phyloP scores from a whole-genome alignment of 23 tunicate species.

The Trididemnum nubilum region DNA sequence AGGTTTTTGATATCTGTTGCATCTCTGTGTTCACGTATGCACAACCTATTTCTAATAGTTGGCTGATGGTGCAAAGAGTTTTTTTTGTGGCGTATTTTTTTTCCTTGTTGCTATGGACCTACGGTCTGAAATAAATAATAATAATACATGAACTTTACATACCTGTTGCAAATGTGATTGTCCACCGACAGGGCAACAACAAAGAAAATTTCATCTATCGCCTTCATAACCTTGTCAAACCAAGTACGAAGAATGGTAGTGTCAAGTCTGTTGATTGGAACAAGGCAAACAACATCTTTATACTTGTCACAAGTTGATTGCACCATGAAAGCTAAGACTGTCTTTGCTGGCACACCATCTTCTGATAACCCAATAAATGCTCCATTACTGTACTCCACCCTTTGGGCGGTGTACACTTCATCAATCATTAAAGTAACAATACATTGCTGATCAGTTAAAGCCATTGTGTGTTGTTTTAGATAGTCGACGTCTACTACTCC shows the following conservation, averaged over 20 bases:
- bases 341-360: background rate
- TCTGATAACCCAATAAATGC: background rate
- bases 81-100: too few relatives aligned
- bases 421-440: background rate
- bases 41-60: background rate
- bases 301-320: background rate
- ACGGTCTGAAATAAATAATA: too few relatives aligned
- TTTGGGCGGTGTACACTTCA: background rate
- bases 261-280: background rate
- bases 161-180: background rate
- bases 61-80: too few relatives aligned
- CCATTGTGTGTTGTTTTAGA: background rate
- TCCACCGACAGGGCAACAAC: background rate
- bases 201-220: background rate
- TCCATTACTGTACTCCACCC: background rate
- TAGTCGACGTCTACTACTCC: background rate
- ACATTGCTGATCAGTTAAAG: background rate
- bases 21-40: too few relatives aligned
- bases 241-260: slow-evolving; percentile 1
- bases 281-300: background rate
- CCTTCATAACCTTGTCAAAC: background rate
- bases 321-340: background rate
- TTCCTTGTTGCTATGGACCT: too few relatives aligned
- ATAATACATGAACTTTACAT: background rate
- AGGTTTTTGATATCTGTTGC: too few relatives aligned